Percentiles rank a stretch among this genome's conserved stretches.
phyloP scores from a whole-genome alignment of 2,888 invertebrate species.

The Drosophila rellima region DNA sequence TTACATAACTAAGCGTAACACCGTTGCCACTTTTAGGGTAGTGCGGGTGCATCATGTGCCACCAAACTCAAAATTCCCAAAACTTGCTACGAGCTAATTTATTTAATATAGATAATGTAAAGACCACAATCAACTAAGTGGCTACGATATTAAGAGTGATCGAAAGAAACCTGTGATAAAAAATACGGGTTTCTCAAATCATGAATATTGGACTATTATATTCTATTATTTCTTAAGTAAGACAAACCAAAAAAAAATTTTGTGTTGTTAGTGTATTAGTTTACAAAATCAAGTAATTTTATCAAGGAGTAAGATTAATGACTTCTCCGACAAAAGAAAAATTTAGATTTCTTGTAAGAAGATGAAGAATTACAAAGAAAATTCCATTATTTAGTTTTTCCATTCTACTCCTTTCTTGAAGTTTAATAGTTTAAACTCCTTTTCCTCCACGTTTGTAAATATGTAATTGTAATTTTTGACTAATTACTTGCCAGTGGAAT shows the following conservation, averaged over 20 bases:
- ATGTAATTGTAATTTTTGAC: slow-evolving; percentile 57
- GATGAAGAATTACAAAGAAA: neutral
- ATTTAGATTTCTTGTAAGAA: too few relatives aligned
- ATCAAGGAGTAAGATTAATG: neutral
- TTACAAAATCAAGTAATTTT: too few relatives aligned
- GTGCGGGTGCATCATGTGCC: slow-evolving; percentile 51
- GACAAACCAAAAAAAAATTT: neutral
- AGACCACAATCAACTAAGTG: neutral
- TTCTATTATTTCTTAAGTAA: neutral
- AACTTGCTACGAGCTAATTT: slow-evolving; percentile 46
- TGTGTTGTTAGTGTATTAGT: too few relatives aligned
- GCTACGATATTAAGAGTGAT: neutral
- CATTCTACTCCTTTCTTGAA: neutral
- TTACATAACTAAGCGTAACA: slow-evolving; percentile 82
- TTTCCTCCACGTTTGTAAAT: slow-evolving; percentile 28
- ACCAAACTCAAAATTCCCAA: slow-evolving; percentile 21
- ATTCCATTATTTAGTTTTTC: neutral
- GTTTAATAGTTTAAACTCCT: neutral
- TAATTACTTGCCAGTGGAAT: slow-evolving; percentile 56
- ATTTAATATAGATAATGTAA: neutral
- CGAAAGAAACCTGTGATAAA: neutral
- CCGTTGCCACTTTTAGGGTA: slow-evolving; percentile 49
- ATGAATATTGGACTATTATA: neutral
- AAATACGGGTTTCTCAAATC: neutral
- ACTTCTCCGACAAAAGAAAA: neutral